These are phyloP conservation scores for Caenorhabditis macrosperma DNA, from an alignment of 2,888 invertebrate genomes.

Conservation along the genomic window DNA sequence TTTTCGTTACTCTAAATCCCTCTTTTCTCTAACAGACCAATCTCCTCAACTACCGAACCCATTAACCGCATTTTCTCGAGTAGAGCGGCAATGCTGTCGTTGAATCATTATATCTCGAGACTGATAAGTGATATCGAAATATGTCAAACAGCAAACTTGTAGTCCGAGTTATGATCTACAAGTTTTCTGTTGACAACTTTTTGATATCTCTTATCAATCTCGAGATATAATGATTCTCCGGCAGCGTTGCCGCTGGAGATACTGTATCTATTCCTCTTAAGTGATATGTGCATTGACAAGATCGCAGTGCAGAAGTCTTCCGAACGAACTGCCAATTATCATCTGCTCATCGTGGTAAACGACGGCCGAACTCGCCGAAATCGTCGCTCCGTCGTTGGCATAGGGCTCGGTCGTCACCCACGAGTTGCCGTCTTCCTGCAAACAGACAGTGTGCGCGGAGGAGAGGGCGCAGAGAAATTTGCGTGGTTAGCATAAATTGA, in stretches of 20 bases:
- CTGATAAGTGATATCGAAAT: too few species aligned
- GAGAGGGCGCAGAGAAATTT: neutral
- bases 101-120: too few species aligned
- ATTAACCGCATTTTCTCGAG: too few species aligned
- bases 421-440: constrained; percentile 67
- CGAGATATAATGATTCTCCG: neutral
- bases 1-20: too few species aligned
- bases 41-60: too few species aligned
- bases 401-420: constrained; percentile 80
- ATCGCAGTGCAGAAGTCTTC: constrained; percentile 68
- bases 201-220: too few species aligned
- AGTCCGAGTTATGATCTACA: too few species aligned
- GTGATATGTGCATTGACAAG: constrained; percentile 68
- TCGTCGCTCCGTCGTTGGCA: constrained; percentile 76
- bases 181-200: too few species aligned
- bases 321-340: constrained; percentile 76
- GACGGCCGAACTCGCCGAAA: constrained; percentile 65
- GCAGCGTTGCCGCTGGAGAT: too few species aligned
- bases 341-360: constrained; percentile 67
- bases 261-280: constrained; percentile 1
- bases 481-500: constrained; percentile 28
- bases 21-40: too few species aligned
- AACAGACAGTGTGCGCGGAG: constrained; percentile 12
- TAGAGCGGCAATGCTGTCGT: too few species aligned
- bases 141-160: too few species aligned